Percentiles rank a stretch among this genome's conserved stretches.
Evolutionary conservation across 2,797 vertebrate genomes (phyloP).

Genomic region (Emydoidea blandingii): DNA sequence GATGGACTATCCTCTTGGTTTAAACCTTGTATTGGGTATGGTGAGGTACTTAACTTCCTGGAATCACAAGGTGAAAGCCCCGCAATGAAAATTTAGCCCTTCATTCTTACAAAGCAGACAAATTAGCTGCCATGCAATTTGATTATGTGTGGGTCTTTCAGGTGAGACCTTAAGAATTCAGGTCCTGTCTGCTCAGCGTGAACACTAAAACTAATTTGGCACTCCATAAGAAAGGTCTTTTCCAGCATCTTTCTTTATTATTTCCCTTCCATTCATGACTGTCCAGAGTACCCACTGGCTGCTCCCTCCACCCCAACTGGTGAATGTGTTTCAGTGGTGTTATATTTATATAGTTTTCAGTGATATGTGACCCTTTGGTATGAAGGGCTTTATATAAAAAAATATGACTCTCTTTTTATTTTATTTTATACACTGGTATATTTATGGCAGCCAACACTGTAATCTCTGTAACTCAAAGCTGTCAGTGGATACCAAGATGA

Average conservation of each 20-base stretch:
- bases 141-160: background rate
- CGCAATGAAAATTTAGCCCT: fast-evolving
- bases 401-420: background rate
- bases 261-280: background rate
- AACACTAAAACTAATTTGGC: background rate
- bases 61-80: background rate
- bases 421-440: background rate
- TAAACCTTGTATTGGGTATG: background rate
- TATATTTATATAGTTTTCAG: background rate
- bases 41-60: background rate
- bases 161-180: background rate
- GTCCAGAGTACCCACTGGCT: background rate
- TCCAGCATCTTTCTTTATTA: background rate
- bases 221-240: background rate
- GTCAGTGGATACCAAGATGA: background rate
- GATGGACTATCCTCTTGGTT: background rate
- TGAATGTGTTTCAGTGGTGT: background rate
- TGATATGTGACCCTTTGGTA: background rate
- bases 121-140: background rate
- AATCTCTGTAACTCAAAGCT: background rate
- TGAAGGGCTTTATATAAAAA: background rate
- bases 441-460: background rate
- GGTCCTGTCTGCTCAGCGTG: background rate
- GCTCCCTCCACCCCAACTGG: background rate
- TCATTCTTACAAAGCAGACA: background rate